Evolutionary conservation across 2,113 vertebrate genomes (phyloP).

Genomic region (Mustela lutreola): DNA sequence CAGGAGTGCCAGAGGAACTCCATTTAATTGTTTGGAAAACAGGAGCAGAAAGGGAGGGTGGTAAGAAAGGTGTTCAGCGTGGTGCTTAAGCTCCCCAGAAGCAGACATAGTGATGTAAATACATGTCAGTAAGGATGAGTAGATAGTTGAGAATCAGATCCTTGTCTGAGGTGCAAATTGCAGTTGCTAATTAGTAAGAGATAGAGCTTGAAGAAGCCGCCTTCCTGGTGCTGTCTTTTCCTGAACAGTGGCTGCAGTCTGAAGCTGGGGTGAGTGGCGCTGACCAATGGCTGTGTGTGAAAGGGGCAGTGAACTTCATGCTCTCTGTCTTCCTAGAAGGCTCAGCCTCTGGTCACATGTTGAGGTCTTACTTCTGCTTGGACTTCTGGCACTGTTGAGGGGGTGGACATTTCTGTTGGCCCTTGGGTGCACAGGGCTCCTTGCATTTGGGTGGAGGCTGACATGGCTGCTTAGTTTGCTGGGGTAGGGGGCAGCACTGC

Average conservation of each 20-base stretch:
- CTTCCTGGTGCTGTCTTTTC: not conserved
- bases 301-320: not conserved
- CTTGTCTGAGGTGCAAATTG: slow-evolving; percentile 48
- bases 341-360: not conserved
- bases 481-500: not conserved
- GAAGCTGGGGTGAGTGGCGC: not conserved
- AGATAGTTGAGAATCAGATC: slow-evolving; percentile 12
- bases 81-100: not conserved
- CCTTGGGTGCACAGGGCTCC: slow-evolving; percentile 25
- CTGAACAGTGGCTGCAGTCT: not conserved
- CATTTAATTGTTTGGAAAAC: slow-evolving; percentile 70
- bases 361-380: slow-evolving; percentile 62
- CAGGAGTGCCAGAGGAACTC: slow-evolving; percentile 44
- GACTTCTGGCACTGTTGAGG: slow-evolving; percentile 69
- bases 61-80: not conserved
- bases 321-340: not conserved
- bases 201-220: not conserved
- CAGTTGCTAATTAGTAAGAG: slow-evolving; percentile 9
- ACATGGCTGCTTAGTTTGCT: slow-evolving; percentile 68
- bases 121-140: not conserved
- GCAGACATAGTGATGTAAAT: not conserved
- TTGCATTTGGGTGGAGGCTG: slow-evolving; percentile 64
- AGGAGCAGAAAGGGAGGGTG: not conserved
- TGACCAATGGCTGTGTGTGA: not conserved
- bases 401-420: slow-evolving; percentile 65